phyloP scores from a whole-genome alignment of 1,140 invertebrate genomes.

The Catajapyx aquilonaris region DNA sequence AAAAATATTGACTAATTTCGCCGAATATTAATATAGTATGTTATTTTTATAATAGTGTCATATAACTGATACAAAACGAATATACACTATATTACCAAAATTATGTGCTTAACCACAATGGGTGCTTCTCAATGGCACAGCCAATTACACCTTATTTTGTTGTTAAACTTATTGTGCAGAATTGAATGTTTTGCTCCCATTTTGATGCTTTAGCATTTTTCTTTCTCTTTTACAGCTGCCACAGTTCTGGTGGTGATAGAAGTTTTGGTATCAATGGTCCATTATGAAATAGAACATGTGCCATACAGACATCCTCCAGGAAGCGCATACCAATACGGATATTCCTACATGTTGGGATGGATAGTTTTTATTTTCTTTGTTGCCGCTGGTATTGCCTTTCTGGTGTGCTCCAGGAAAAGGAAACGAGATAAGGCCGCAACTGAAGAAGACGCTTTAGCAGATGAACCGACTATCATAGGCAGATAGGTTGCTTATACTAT shows the following conservation, averaged over 20 bases:
- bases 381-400: slow-evolving; percentile 18
- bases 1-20: too few relatives aligned
- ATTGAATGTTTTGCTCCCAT: too few relatives aligned
- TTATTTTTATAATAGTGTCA: too few relatives aligned
- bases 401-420: slow-evolving; percentile 22
- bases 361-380: slow-evolving; percentile 19
- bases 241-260: slow-evolving; percentile 9
- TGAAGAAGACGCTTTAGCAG: slow-evolving; percentile 18
- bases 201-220: too few relatives aligned
- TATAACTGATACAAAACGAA: too few relatives aligned
- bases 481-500: slow-evolving; percentile 10
- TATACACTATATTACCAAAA: too few relatives aligned
- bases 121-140: too few relatives aligned
- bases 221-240: slow-evolving; percentile 6
- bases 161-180: too few relatives aligned
- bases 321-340: slow-evolving; percentile 15
- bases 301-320: slow-evolving; percentile 5
- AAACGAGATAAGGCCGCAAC: slow-evolving; percentile 20
- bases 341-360: slow-evolving; percentile 24
- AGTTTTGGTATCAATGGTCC: slow-evolving; percentile 6
- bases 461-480: slow-evolving; percentile 24
- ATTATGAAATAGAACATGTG: slow-evolving; percentile 6
- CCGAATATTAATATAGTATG: too few relatives aligned
- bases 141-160: too few relatives aligned
- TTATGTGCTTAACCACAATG: too few relatives aligned